Percentiles rank a stretch among this genome's conserved stretches.
These are phyloP conservation scores for Neodontobutis hainanensis DNA, from an alignment of 2,113 vertebrate species.

Conservation along the genomic window DNA sequence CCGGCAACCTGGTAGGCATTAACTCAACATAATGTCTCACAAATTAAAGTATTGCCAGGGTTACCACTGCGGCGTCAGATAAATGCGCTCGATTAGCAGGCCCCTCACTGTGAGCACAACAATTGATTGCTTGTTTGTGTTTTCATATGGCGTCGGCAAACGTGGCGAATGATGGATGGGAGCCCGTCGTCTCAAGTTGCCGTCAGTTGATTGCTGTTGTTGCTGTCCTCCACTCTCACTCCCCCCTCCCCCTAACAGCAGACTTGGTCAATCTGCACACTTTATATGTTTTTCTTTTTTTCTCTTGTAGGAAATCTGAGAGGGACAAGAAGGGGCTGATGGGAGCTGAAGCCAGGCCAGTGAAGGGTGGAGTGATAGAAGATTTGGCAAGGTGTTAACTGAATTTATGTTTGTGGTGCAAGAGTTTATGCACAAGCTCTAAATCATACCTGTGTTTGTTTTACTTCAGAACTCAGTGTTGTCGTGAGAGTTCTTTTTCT, in stretches of 20 bases:
- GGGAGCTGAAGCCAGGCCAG: conserved; percentile 42
- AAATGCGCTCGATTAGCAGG: conserved; percentile 74
- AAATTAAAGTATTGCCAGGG: conserved; percentile 76
- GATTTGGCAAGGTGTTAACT: conserved; percentile 38
- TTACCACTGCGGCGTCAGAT: conserved; percentile 70
- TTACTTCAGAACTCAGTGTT: conserved; percentile 7
- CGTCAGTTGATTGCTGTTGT: conserved; percentile 49
- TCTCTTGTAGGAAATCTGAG: conserved; percentile 44
- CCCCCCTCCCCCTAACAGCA: conserved; percentile 36
- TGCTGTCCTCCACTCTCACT: conserved; percentile 18
- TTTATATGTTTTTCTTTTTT: conserved; percentile 50
- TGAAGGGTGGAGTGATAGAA: conserved; percentile 38
- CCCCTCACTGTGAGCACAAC: conserved; percentile 70
- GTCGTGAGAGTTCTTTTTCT: conserved; percentile 16
- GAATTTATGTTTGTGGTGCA: conserved; percentile 24
- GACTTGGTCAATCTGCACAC: conserved; percentile 26
- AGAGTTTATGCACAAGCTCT: conserved; percentile 10
- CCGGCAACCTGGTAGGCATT: conserved; percentile 73
- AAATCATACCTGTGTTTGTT: not conserved
- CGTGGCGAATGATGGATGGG: conserved; percentile 71
- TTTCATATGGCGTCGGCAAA: conserved; percentile 63
- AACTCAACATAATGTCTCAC: conserved; percentile 78
- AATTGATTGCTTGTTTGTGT: conserved; percentile 79
- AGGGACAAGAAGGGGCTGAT: conserved; percentile 29
- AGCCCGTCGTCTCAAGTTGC: conserved; percentile 58